Base-by-base conservation (phyloP, 1,140 invertebrate species). In the Drosophila truncata region DNA sequence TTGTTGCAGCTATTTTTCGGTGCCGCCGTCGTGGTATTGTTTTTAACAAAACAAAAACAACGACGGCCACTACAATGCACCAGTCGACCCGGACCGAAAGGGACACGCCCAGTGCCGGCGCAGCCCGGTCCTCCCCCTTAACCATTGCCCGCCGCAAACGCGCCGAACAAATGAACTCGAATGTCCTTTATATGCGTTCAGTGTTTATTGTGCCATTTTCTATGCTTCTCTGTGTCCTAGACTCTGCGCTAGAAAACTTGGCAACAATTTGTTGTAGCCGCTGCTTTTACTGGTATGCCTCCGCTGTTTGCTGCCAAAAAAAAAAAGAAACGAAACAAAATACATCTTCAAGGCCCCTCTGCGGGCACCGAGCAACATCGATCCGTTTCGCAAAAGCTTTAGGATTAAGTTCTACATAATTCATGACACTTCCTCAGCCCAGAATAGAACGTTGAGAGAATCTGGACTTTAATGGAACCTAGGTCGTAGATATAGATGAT, bases 101-200 rank as follows among this genome's bases (percentile, higher is more conserved):
- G 46, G 66, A 50, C 82, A 82, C 82, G 82, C 82, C 82, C 82
- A 86, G 69, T 39, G 47, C 23, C 39, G 23, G 35, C 44, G 23
- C n/a, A 13, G n/a, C 44, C 27, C n/a, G 16, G n/a, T 16, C 41
- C n/a, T 18, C 61, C 54, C 52, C 66, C 27, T 35, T 72, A 72
- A 49, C 52, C 42, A 72, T 49, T 37, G 27, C 70, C 65, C 59
- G 62, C 77, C 83, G 49, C 83, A 86, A 76, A 82, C 66, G 84
- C 76, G 63, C 50, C 84, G 76, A 82, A 83, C 80, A 86, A 86
- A 86, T 86, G 83, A 88, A 87, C 83, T 87, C 83, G 67, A 87
- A 88, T 87, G 83, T 87, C 84, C 84, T 87, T 87, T 87, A 88
- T 88, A 87, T 87, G 80, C 83, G 83, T 87, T 87, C 84, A 78